Evolutionary conservation across 2,113 vertebrate species (phyloP).

Genomic region (Glaucomys volans): DNA sequence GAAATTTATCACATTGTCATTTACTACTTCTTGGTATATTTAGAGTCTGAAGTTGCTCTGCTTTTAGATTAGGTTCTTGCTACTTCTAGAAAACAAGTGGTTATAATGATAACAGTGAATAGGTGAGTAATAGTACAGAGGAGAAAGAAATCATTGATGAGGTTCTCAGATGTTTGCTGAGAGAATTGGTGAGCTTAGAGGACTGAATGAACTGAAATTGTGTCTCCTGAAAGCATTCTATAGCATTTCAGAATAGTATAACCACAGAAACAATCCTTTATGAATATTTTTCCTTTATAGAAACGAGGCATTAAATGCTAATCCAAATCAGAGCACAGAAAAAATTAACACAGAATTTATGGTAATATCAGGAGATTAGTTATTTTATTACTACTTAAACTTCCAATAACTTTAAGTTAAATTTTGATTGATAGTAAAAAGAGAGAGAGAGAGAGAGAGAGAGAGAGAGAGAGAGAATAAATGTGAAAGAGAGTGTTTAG

Average conservation of each 20-base stretch:
- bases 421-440: not conserved
- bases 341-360: not conserved
- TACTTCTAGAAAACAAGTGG: not conserved
- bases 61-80: not conserved
- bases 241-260: fast-evolving
- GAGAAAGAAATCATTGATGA: not conserved
- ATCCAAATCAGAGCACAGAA: not conserved
- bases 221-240: not conserved
- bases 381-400: not conserved
- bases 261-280: not conserved
- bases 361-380: not conserved
- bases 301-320: not conserved
- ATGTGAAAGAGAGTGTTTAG: not conserved
- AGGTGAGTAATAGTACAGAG: not conserved
- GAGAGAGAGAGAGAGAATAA: too few species aligned
- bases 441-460: too few species aligned
- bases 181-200: not conserved
- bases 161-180: not conserved
- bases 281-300: not conserved
- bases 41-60: not conserved
- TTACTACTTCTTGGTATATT: not conserved
- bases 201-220: not conserved
- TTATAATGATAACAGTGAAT: not conserved
- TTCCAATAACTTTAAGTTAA: not conserved
- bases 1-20: not conserved